phyloP scores from a whole-genome alignment of 2,797 vertebrate species.

The Hyperoplus immaculatus region DNA sequence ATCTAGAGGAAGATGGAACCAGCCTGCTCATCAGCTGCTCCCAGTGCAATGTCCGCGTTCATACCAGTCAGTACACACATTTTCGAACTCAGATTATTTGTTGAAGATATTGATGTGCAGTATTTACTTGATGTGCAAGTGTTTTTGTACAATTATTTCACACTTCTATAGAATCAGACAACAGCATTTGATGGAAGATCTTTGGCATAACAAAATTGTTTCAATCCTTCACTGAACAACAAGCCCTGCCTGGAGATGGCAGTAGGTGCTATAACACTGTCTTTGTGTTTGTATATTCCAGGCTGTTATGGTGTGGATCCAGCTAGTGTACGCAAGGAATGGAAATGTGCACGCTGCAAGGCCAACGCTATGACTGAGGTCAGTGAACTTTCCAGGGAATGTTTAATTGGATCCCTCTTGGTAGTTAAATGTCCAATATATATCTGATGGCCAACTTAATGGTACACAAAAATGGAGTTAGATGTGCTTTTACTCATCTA shows the following conservation, averaged over 20 bases:
- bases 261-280: not conserved
- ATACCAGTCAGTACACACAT: conserved; percentile 90
- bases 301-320: conserved; percentile 95
- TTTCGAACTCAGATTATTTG: not conserved
- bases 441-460: not conserved
- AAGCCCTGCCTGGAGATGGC: not conserved
- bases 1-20: conserved; percentile 93
- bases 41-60: conserved; percentile 94
- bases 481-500: not conserved
- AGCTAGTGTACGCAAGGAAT: conserved; percentile 88
- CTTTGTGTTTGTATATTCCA: conserved; percentile 62
- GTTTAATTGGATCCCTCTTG: not conserved
- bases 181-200: not conserved
- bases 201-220: not conserved
- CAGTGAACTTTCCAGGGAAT: not conserved
- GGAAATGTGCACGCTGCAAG: conserved; percentile 94
- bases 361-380: conserved; percentile 93
- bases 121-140: too few species aligned
- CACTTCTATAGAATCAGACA: not conserved
- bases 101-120: not conserved
- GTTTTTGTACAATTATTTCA: too few species aligned
- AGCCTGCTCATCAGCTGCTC: conserved; percentile 93
- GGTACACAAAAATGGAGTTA: not conserved
- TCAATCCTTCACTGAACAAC: not conserved
- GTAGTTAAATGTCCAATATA: not conserved